phyloP scores from a whole-genome alignment of 2,113 vertebrate genomes.

The Manacus vitellinus region DNA sequence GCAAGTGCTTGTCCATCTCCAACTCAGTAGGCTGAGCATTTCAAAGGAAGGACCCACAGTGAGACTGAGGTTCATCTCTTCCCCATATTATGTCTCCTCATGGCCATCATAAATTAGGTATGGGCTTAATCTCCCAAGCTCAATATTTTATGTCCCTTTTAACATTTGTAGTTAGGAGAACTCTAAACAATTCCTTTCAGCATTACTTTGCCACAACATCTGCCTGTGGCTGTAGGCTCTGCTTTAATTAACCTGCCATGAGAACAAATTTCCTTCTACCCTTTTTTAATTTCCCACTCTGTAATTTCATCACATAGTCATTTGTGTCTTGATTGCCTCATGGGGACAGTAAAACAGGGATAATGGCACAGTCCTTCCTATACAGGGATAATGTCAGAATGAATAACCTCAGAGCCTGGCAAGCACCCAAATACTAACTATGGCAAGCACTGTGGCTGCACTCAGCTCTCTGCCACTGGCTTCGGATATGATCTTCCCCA shows the following conservation, averaged over 20 bases:
- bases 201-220: not conserved
- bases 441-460: not conserved
- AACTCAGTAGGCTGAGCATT: not conserved
- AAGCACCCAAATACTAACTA: not conserved
- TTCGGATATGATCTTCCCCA: not conserved
- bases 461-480: not conserved
- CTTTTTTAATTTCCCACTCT: constrained; percentile 17
- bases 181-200: not conserved
- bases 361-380: not conserved
- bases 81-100: not conserved
- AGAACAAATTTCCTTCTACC: constrained; percentile 1
- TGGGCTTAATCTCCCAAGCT: not conserved
- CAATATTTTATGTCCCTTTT: not conserved
- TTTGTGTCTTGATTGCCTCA: not conserved
- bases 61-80: not conserved
- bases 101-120: not conserved
- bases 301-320: not conserved
- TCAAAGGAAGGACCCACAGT: not conserved
- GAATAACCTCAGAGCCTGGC: not conserved
- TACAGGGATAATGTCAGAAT: not conserved
- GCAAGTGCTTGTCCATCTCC: not conserved
- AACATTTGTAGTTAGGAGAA: not conserved
- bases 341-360: not conserved
- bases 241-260: constrained; percentile 10
- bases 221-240: not conserved